phyloP scores from a whole-genome alignment of 2,888 invertebrate genomes.

The Syritta pipiens region DNA sequence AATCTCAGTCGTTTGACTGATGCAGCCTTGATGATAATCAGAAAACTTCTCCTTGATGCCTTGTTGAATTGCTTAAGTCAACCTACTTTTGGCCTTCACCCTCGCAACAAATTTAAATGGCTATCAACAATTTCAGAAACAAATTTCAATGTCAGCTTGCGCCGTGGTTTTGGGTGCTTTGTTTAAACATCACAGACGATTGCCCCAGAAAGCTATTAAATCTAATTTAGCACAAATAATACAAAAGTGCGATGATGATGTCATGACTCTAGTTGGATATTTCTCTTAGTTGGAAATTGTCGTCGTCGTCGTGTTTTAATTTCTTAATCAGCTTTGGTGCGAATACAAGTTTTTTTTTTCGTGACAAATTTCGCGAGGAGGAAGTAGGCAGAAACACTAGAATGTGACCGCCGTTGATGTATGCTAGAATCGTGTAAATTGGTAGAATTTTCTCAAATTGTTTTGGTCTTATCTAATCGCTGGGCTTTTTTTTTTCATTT shows the following conservation, averaged over 20 bases:
- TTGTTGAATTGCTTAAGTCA: background rate
- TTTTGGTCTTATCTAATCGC: slow-evolving; percentile 40
- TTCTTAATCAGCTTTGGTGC: slow-evolving; percentile 11
- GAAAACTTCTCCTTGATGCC: background rate
- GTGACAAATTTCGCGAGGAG: slow-evolving; percentile 49
- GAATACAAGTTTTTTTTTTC: slow-evolving; percentile 17
- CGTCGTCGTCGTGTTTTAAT: slow-evolving; percentile 31
- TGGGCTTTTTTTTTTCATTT: slow-evolving; percentile 11
- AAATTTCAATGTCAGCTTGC: slow-evolving; percentile 24
- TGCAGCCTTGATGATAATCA: background rate
- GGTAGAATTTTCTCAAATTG: slow-evolving; percentile 31
- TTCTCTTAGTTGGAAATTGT: slow-evolving; percentile 8
- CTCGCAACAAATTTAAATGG: slow-evolving; percentile 13
- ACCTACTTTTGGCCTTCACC: slow-evolving; percentile 6
- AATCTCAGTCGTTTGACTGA: too few relatives aligned
- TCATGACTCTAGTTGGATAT: slow-evolving; percentile 28
- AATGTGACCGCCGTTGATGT: slow-evolving; percentile 5
- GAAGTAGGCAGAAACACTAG: slow-evolving; percentile 9
- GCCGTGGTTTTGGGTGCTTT: slow-evolving; percentile 10
- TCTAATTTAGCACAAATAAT: slow-evolving; percentile 33
- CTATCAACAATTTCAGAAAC: slow-evolving; percentile 8
- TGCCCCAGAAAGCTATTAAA: slow-evolving; percentile 13
- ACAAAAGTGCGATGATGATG: slow-evolving; percentile 12
- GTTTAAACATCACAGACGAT: background rate
- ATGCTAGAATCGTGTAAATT: slow-evolving; percentile 34